Evolutionary conservation across 2,888 invertebrate species (phyloP).

Genomic region (Drosophila fulvimacula): DNA sequence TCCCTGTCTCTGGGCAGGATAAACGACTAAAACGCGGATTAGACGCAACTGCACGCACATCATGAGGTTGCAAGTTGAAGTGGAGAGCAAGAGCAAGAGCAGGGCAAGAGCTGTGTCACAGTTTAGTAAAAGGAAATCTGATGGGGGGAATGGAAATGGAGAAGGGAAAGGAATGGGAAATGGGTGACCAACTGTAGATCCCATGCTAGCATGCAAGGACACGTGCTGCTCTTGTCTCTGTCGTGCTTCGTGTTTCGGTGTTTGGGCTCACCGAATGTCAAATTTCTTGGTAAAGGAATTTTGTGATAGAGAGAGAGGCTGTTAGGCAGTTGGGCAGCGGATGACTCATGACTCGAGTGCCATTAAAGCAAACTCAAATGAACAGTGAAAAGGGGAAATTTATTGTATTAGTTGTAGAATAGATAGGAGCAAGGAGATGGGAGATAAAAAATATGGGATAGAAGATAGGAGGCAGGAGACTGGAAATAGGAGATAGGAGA

Average conservation of each 20-base stretch:
- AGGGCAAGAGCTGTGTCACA: not conserved
- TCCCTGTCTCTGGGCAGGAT: constrained; percentile 39
- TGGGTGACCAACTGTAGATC: constrained; percentile 51
- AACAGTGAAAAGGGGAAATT: not conserved
- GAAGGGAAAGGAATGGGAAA: constrained; percentile 10
- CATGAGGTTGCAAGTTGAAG: constrained; percentile 57
- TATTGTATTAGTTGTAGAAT: not conserved
- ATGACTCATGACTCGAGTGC: constrained; percentile 7
- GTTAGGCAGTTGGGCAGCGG: not conserved
- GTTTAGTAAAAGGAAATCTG: constrained; percentile 10
- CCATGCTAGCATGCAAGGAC: constrained; percentile 67
- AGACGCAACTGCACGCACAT: constrained; percentile 75
- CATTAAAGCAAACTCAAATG: not conserved
- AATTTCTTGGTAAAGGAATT: constrained; percentile 15
- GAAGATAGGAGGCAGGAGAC: no score
- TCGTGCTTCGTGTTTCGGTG: not conserved
- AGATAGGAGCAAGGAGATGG: not conserved
- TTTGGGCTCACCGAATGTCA: not conserved
- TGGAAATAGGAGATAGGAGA: not conserved
- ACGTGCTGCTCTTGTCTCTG: constrained; percentile 58
- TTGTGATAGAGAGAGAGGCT: not conserved
- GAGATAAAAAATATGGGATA: not conserved
- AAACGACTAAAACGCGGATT: constrained; percentile 76
- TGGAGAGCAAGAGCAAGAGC: not conserved
- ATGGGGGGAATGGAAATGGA: not conserved